A percentile compares a stretch with the other conserved stretches of the same genome.
Evolutionary conservation across 2,888 invertebrate genomes (phyloP).

Genomic region (Drosophila vallismaia): DNA sequence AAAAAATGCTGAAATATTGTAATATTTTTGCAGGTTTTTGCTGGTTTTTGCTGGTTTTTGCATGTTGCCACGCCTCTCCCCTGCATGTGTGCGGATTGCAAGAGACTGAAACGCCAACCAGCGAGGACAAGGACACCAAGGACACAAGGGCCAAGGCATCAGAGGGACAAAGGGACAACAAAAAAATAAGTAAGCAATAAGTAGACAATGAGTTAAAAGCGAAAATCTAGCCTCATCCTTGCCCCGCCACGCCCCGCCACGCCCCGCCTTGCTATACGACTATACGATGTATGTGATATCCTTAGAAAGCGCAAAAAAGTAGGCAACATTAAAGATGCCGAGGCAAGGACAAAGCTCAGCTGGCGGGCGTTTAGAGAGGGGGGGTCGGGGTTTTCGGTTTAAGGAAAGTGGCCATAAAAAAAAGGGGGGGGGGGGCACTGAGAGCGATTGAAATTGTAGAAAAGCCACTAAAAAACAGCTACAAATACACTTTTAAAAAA

Average conservation of each 20-base stretch:
- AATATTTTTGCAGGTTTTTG: too few species aligned
- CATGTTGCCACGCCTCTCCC: slow-evolving; percentile 8
- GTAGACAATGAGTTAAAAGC: slow-evolving; percentile 75
- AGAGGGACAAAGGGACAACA: background rate
- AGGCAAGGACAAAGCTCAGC: slow-evolving; percentile 40
- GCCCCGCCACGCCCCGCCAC: too few species aligned
- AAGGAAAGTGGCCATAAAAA: slow-evolving; percentile 41
- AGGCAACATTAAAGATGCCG: slow-evolving; percentile 43
- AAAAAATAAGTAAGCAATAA: slow-evolving; percentile 48
- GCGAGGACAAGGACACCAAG: slow-evolving; percentile 35
- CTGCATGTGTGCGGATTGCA: slow-evolving; percentile 53
- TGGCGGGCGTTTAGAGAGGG: slow-evolving; percentile 6
- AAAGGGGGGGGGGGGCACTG: slow-evolving; percentile 7
- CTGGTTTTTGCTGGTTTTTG: too few species aligned
- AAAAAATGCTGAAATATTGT: too few species aligned
- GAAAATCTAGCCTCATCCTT: slow-evolving; percentile 56
- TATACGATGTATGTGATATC: slow-evolving; percentile 3
- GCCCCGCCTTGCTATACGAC: background rate
- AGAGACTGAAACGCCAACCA: slow-evolving; percentile 62
- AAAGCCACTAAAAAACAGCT: too few species aligned
- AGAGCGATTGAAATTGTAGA: slow-evolving; percentile 30
- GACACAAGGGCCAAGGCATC: slow-evolving; percentile 1
- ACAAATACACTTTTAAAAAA: too few species aligned
- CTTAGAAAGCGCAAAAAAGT: slow-evolving; percentile 34
- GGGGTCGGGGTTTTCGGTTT: slow-evolving; percentile 9